Percentiles rank a stretch among this genome's conserved stretches.
These are phyloP conservation scores for Oncorhynchus gorbuscha DNA, from an alignment of 2,113 vertebrate species.

Conservation along the genomic window DNA sequence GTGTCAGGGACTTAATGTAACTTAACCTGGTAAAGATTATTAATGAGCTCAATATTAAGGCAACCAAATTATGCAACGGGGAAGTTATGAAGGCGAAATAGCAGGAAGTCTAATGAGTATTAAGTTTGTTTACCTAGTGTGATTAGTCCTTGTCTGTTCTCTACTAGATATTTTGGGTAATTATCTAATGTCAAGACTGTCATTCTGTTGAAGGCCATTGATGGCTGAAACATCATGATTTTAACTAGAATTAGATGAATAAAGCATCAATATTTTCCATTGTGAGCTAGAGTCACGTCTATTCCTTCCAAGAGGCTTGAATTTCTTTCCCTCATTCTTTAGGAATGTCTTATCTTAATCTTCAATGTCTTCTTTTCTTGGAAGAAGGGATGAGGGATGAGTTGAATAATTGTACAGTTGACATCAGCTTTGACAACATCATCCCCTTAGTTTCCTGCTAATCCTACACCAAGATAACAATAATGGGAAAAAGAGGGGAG, in stretches of 20 bases:
- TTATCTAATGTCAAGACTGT: too few species aligned
- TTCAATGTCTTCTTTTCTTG: conserved; percentile 56
- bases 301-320: too few species aligned
- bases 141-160: conserved; percentile 26
- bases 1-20: conserved; percentile 80
- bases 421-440: conserved; percentile 72
- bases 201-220: too few species aligned
- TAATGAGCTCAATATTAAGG: conserved; percentile 92
- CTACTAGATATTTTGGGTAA: too few species aligned
- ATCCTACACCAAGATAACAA: conserved; percentile 68
- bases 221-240: conserved; percentile 3
- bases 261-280: too few species aligned
- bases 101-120: conserved; percentile 86
- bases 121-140: conserved; percentile 72
- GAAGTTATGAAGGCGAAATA: conserved; percentile 91
- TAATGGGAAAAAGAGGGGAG: conserved; percentile 60
- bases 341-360: conserved; percentile 59
- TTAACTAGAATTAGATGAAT: too few species aligned
- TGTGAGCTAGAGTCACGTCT: too few species aligned
- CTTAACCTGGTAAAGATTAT: conserved; percentile 91
- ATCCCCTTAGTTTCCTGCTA: conserved; percentile 68
- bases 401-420: conserved; percentile 71
- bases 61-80: conserved; percentile 83
- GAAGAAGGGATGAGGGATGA: conserved; percentile 51
- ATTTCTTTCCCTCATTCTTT: conserved; percentile 39